Base-by-base conservation (phyloP, 30 jellyfish, hydroid and myxozoan species). In the Chironex yamaguchii region DNA sequence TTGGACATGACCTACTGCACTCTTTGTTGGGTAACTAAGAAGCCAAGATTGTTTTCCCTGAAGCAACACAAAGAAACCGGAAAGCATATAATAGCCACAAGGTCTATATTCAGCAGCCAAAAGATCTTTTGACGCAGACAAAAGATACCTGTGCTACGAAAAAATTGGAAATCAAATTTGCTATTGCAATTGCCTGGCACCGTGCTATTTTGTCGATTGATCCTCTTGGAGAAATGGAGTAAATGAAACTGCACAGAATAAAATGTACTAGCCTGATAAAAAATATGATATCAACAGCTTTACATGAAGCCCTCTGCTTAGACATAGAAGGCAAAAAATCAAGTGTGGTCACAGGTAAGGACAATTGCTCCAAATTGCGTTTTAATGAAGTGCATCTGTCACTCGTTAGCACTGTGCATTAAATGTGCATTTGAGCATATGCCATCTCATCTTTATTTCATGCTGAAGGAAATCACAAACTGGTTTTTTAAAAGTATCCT, bases 131-230 rank as follows among this genome's bases (percentile, higher is more conserved):
- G n/a, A n/a, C 86, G 29, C 86, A 29, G 11, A 36, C 76, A 35
- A 72, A 72, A 48, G 86, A 72, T 42, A 49, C 32, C 34, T 71
- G 23, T 35, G 76, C 14, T 49, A 49, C 11, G 2, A 84, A 84
- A 53, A 71, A 24, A 27, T 63, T 72, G 49, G 92, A 84, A 71
- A 29, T 84, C 27, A 31, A 73, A 34, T 50, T 84, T 36, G 86
- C 96, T n/a, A 82, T 86, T 27, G 79, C 91, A 28, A 75, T 86
- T 30, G 54, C 92, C 67, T 86, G 87, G 58, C 96, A 86, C 52
- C 35, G 88, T 58, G 86, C 96, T 13, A 67, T 86, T n/a, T 0
- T 34, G 32, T 26, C 92, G 26, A 58, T 86, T 22, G 96, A 75
- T 49, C 96, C 74, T 67, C 48, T 86, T 27, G 88, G 90, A 29